Conservation (phyloP, 2,113 vertebrate genomes). For the Empidonax alnorum region DNA sequence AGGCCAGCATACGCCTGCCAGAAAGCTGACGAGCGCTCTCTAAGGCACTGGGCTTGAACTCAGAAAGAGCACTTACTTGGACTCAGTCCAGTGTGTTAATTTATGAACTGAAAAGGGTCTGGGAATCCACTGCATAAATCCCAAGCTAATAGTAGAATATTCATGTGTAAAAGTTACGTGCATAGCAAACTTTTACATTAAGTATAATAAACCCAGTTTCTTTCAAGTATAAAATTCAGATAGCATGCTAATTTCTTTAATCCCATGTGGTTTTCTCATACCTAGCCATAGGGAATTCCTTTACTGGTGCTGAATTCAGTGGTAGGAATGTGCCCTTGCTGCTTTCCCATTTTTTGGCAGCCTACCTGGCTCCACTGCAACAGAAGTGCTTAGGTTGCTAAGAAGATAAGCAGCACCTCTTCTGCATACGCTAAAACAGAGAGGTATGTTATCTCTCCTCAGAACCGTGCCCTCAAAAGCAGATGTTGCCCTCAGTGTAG, state of each 20-base stretch:
- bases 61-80: neutral
- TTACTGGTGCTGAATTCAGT: neutral
- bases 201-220: neutral
- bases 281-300: neutral
- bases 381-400: neutral
- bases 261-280: neutral
- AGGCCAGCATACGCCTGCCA: neutral
- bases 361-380: neutral
- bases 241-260: neutral
- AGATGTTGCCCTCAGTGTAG: neutral
- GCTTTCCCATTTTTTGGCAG: neutral
- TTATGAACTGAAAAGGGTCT: conserved; percentile 19
- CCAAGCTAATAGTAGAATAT: neutral
- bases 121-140: neutral
- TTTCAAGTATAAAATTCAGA: neutral
- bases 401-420: neutral
- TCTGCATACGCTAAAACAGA: neutral
- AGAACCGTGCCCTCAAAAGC: accelerated
- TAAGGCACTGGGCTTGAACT: neutral
- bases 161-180: neutral
- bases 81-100: neutral
- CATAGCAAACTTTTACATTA: neutral
- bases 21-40: neutral
- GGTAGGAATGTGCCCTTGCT: neutral
- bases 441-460: neutral